Conservation (phyloP, 92 coral and sea anemone species). For the Parazoanthus darwini region DNA sequence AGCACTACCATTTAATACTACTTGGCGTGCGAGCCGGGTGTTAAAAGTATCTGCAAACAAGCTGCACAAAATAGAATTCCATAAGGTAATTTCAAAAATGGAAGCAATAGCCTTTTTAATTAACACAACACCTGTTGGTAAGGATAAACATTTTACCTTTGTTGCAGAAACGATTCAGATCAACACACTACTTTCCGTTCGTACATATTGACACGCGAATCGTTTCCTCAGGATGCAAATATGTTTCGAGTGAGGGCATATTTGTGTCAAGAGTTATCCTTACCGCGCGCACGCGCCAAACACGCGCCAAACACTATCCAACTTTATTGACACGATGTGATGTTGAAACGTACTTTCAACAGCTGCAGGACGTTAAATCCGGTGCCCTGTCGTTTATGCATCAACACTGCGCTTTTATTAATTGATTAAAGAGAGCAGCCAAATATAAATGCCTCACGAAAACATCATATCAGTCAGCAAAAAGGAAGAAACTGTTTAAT, state of each 20-base stretch:
- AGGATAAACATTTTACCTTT: too few relatives aligned
- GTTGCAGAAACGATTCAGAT: not conserved
- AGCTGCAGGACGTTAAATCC: not conserved
- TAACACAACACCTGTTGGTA: not conserved
- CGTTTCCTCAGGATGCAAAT: not conserved
- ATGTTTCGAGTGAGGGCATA: not conserved
- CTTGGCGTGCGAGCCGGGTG: not conserved
- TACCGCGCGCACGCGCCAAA: not conserved
- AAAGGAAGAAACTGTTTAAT: not conserved
- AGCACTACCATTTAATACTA: not conserved
- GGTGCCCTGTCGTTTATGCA: not conserved
- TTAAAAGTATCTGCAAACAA: not conserved
- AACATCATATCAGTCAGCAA: not conserved
- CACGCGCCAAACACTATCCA: not conserved
- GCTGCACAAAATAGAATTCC: not conserved
- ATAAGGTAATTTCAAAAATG: not conserved
- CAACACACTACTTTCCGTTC: not conserved
- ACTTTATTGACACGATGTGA: not conserved
- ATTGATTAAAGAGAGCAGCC: too few relatives aligned
- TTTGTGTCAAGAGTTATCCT: not conserved
- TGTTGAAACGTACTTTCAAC: not conserved
- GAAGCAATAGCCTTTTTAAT: not conserved
- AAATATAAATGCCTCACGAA: not conserved
- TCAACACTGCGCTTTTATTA: not conserved
- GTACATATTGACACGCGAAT: not conserved